Base-by-base conservation (phyloP, 2,113 vertebrate species). In the Anguilla rostrata region DNA sequence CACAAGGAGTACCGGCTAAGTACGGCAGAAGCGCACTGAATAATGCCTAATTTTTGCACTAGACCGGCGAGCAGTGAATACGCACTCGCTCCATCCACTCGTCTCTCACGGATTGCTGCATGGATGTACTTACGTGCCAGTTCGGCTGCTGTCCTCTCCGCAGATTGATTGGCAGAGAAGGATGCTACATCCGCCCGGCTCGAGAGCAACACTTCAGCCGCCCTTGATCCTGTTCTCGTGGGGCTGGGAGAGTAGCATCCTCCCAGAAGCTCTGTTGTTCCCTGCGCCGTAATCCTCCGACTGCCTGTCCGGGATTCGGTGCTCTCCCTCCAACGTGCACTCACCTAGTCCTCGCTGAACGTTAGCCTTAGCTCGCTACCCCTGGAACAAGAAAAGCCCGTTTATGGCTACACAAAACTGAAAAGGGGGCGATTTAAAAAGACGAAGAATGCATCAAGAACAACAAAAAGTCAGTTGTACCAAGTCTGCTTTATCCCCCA, bases 391-490 rank as follows among this genome's bases (percentile, higher is more conserved):
- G 97, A 97, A 97, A 98, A 98, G 97, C 96, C 43, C 97, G 97
- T 98, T 98, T 97, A 98, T 97, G 97, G 97, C 96, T 97, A 97
- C 97, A 97, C 94, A 94, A 94, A 97, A 95, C 96, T 97, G 97
- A 97, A 98, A 97, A 98, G 97, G 96, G 97, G 96, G 96, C 97
- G 96, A 96, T 98, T 97, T 95, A 94, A 95, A 96, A 95, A 94
- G 94, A 94, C 93, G 96, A 98, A 99, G 98, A 99, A 99, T 97
- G 97, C 97, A 97, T 96, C 95, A 97, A 97, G 97, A 97, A 99
- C 97, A 98, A 99, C 97, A 99, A 98, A 96, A 98, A 99, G 98
- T 99, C 98, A 99, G 96, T 97, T 97, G 97, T 95, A 96, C 94
- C 95, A 96, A 97, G 96, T 96, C 95, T 96, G 95, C 97, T 97